phyloP scores from a whole-genome alignment of 2,113 vertebrate species.

The Cepphus grylle region DNA sequence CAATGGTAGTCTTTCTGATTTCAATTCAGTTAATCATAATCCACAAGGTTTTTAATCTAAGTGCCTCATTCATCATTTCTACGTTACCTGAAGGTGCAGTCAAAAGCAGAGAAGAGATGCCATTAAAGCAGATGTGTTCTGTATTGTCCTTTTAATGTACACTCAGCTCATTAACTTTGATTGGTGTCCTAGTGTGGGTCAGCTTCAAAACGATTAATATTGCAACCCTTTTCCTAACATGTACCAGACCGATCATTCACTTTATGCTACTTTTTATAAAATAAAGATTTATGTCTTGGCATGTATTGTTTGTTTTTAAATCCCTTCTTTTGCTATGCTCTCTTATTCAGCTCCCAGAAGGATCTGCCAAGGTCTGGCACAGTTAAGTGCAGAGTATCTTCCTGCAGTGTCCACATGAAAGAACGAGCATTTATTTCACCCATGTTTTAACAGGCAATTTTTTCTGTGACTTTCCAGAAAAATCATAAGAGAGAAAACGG shows the following conservation, averaged over 20 bases:
- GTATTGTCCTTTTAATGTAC: not conserved
- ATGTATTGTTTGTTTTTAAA: not conserved
- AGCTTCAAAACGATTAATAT: not conserved
- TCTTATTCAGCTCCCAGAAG: not conserved
- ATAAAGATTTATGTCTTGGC: not conserved
- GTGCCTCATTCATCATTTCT: conserved; percentile 29
- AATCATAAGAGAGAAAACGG: not conserved
- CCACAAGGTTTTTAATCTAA: not conserved
- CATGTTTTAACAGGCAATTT: not conserved
- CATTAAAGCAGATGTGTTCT: conserved; percentile 1
- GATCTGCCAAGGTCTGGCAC: not conserved
- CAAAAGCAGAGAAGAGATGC: conserved; percentile 12
- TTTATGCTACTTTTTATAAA: not conserved
- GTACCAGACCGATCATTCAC: not conserved
- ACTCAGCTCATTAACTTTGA: conserved; percentile 30
- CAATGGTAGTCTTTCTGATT: not conserved
- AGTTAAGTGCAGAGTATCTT: not conserved
- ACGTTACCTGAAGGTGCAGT: conserved; percentile 3
- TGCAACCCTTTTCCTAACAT: not conserved
- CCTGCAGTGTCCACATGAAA: not conserved
- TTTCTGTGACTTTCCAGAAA: not conserved
- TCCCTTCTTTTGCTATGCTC: not conserved
- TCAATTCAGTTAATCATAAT: not conserved
- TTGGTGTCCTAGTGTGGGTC: not conserved
- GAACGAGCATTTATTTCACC: not conserved